phyloP scores from a whole-genome alignment of 2,888 invertebrate genomes.

The Athrips mouffetella region DNA sequence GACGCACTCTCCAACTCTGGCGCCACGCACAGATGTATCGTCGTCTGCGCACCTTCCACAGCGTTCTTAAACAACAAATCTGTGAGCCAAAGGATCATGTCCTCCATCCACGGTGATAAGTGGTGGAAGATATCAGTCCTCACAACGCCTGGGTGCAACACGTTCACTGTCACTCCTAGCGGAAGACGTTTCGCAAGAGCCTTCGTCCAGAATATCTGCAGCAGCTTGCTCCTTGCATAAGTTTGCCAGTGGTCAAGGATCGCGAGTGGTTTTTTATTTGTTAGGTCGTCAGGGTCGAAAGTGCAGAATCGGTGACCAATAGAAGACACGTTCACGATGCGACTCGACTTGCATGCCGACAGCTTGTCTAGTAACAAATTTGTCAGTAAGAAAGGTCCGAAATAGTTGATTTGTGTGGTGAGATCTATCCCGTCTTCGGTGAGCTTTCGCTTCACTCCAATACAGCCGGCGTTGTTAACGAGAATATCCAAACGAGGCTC shows the following conservation, averaged over 20 bases:
- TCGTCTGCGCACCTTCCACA: conserved; percentile 88
- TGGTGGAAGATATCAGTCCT: conserved; percentile 87
- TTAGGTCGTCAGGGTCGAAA: conserved; percentile 55
- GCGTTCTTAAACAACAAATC: conserved; percentile 82
- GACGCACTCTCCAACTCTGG: conserved; percentile 82
- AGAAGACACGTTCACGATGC: conserved; percentile 68
- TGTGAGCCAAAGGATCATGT: conserved; percentile 72
- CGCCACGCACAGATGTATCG: conserved; percentile 84
- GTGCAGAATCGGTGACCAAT: conserved; percentile 56
- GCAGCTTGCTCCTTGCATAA: conserved; percentile 63
- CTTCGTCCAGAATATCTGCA: conserved; percentile 58
- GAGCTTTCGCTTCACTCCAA: conserved; percentile 41
- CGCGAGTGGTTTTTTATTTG: conserved; percentile 20
- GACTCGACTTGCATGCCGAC: conserved; percentile 52
- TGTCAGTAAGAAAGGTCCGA: conserved; percentile 82
- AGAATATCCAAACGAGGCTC: conserved; percentile 78
- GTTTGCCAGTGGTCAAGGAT: conserved; percentile 44
- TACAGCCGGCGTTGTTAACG: conserved; percentile 81
- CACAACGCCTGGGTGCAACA: conserved; percentile 90
- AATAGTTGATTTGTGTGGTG: conserved; percentile 83
- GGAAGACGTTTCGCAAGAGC: conserved; percentile 57
- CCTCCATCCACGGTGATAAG: conserved; percentile 58
- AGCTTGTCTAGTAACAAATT: conserved; percentile 73
- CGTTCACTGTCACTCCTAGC: conserved; percentile 84
- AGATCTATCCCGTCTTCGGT: conserved; percentile 81